Conservation (phyloP, 2,888 invertebrate genomes). For the Meiosimyza decipiens region DNA sequence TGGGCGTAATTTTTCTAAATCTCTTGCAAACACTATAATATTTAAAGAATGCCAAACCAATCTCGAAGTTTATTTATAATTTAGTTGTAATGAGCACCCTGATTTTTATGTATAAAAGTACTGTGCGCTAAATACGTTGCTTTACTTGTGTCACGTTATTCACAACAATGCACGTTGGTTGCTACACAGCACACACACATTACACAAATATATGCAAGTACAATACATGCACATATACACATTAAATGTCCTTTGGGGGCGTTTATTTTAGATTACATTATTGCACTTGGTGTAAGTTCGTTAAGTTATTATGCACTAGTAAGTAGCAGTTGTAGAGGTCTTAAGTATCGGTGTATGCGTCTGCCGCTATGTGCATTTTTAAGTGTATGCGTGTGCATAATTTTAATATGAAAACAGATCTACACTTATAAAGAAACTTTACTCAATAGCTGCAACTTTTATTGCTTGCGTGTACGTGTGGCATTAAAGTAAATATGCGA, state of each 20-base stretch:
- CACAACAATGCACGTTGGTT: constrained; percentile 19
- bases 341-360: neutral
- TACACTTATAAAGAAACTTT: too few relatives aligned
- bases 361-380: too few relatives aligned
- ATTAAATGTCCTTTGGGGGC: constrained; percentile 32
- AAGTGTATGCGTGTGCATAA: too few relatives aligned
- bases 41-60: too few relatives aligned
- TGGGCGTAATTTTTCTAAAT: too few relatives aligned
- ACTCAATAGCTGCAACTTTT: too few relatives aligned
- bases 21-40: too few relatives aligned
- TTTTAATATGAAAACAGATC: too few relatives aligned
- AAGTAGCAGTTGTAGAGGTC: neutral
- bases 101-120: neutral
- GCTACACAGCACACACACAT: neutral
- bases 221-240: neutral
- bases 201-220: neutral
- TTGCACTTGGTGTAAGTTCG: constrained; percentile 35
- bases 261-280: constrained; percentile 36
- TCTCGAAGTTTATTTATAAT: too few relatives aligned
- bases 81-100: too few relatives aligned
- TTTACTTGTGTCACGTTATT: constrained; percentile 24
- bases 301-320: constrained; percentile 31
- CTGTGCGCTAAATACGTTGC: constrained; percentile 18
- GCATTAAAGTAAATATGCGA: too few relatives aligned
- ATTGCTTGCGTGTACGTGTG: too few relatives aligned